phyloP scores from a whole-genome alignment of 2,113 vertebrate species.

The Plecturocebus donacophilus region DNA sequence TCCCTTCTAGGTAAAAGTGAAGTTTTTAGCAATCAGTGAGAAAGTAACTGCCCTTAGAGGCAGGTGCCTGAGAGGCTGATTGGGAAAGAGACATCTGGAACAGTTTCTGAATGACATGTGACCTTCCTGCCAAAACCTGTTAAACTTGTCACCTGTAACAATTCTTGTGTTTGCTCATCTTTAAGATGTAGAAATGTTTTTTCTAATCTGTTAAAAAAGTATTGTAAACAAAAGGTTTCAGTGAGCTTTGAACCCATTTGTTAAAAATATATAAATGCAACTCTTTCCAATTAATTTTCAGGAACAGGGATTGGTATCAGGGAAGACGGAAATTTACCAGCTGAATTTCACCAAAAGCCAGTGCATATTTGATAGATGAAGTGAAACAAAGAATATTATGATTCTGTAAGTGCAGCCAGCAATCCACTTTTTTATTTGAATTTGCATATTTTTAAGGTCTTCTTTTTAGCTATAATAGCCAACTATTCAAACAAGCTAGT shows the following conservation, averaged over 20 bases:
- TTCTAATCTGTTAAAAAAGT: background rate
- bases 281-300: background rate
- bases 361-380: background rate
- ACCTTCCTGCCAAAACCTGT: background rate
- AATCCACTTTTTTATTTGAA: background rate
- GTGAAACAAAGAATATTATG: background rate
- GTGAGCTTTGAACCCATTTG: background rate
- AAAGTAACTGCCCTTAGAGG: background rate
- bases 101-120: background rate
- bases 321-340: background rate
- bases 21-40: background rate
- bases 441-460: background rate
- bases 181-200: background rate
- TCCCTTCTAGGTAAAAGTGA: background rate
- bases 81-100: background rate
- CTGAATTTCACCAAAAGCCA: background rate
- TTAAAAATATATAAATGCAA: background rate
- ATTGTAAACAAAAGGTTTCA: background rate
- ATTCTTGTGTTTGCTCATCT: background rate
- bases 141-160: background rate
- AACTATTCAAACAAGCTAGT: background rate
- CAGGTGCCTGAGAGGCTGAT: too few relatives aligned
- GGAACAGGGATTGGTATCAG: accelerated
- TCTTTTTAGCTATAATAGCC: constrained; percentile 24
- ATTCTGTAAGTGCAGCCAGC: background rate